phyloP scores from a whole-genome alignment of 2,888 invertebrate species.

The Parnassius mnemosyne region DNA sequence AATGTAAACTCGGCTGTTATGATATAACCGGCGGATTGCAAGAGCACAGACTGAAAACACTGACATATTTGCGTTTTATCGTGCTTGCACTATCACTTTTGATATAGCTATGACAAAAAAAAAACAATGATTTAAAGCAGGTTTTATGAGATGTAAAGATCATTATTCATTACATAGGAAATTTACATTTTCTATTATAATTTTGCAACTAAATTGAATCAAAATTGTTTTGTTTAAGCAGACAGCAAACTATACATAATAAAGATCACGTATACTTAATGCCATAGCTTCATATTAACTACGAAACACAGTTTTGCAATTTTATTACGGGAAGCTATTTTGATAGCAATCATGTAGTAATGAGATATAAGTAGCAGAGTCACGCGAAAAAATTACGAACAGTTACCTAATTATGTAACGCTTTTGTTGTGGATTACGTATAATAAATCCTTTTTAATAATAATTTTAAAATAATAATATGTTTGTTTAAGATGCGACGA shows the following conservation, averaged over 20 bases:
- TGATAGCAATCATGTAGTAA: constrained; percentile 34
- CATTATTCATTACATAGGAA: too few relatives aligned
- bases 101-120: not conserved
- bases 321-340: constrained; percentile 32
- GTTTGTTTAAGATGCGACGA: constrained; percentile 84
- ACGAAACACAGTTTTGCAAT: constrained; percentile 28
- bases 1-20: constrained; percentile 52
- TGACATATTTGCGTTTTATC: constrained; percentile 22
- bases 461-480: too few relatives aligned
- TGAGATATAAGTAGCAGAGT: constrained; percentile 29
- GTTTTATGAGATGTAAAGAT: too few relatives aligned
- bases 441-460: constrained; percentile 20
- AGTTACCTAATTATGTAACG: constrained; percentile 16
- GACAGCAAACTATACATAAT: constrained; percentile 11
- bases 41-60: constrained; percentile 33
- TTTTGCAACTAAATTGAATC: not conserved
- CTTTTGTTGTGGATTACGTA: constrained; percentile 8
- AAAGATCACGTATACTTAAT: constrained; percentile 1
- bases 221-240: constrained; percentile 17
- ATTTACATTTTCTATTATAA: too few relatives aligned
- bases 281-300: not conserved
- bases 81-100: constrained; percentile 16
- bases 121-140: not conserved
- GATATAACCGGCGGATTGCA: constrained; percentile 42
- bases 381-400: constrained; percentile 35